Evolutionary conservation across 2,113 vertebrate species (phyloP).

Genomic region (Callocephalon fimbriatum): DNA sequence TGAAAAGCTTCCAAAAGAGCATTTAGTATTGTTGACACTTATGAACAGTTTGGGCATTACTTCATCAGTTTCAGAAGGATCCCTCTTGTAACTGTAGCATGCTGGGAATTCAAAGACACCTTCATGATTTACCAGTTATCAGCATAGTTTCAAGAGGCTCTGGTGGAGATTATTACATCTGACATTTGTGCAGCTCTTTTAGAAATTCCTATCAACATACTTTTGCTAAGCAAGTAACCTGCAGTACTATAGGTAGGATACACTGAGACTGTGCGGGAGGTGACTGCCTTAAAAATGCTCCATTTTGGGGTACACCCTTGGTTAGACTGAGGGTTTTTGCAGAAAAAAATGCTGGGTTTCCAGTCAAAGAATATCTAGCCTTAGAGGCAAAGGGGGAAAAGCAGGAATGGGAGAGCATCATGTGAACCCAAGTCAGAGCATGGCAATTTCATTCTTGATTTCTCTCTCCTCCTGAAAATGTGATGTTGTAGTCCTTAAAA

Average conservation of each 20-base stretch:
- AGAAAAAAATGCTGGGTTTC: not conserved
- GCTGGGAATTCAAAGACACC: not conserved
- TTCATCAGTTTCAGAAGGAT: not conserved
- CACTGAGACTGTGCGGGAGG: not conserved
- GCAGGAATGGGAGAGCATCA: not conserved
- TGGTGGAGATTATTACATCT: not conserved
- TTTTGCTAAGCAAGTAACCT: not conserved
- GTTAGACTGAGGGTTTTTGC: accelerated
- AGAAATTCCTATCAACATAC: not conserved
- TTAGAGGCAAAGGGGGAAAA: not conserved
- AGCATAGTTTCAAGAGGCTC: not conserved
- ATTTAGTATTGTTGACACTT: not conserved
- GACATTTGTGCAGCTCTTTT: not conserved
- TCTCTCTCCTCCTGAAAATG: not conserved
- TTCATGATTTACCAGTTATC: not conserved
- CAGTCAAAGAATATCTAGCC: not conserved
- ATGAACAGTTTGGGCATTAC: not conserved
- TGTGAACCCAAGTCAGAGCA: not conserved
- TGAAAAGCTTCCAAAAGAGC: not conserved
- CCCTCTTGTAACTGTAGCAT: not conserved
- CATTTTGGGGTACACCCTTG: not conserved
- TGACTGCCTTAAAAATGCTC: not conserved
- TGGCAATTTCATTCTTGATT: not conserved
- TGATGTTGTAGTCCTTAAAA: not conserved
- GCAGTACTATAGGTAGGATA: not conserved